Conservation (phyloP, 92 coral and sea anemone species). For the Muricea muricata region DNA sequence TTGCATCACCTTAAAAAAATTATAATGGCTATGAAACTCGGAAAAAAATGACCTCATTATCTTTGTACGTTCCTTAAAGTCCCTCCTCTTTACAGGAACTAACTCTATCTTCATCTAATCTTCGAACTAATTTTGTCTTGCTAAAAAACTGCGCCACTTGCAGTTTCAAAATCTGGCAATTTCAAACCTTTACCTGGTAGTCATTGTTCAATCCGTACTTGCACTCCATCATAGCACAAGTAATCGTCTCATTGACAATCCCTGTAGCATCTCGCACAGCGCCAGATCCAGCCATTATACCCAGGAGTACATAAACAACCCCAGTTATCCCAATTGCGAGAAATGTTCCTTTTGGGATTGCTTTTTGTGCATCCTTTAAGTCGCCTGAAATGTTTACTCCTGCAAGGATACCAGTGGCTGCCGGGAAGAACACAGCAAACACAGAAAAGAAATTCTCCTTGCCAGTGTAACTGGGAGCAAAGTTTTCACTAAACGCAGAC, state of each 20-base stretch:
- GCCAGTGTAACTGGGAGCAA: slow-evolving; percentile 73
- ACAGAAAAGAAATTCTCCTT: slow-evolving; percentile 95
- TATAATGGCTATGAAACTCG: background rate
- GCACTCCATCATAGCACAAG: slow-evolving; percentile 74
- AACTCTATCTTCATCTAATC: too few species aligned
- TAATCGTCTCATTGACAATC: slow-evolving; percentile 62
- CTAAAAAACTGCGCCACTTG: too few species aligned
- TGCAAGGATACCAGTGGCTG: slow-evolving; percentile 99
- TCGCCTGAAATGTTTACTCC: slow-evolving; percentile 99
- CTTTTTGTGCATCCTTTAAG: slow-evolving; percentile 93
- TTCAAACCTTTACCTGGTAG: slow-evolving; percentile 70
- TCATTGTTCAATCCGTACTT: slow-evolving; percentile 86
- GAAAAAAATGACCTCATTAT: too few species aligned
- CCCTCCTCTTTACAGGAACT: too few species aligned
- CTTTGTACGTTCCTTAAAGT: too few species aligned
- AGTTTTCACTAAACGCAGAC: slow-evolving; percentile 73
- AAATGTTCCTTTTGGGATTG: slow-evolving; percentile 95
- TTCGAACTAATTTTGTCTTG: too few species aligned
- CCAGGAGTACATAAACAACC: slow-evolving; percentile 79
- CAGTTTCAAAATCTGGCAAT: too few species aligned
- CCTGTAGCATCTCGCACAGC: slow-evolving; percentile 90
- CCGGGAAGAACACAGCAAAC: slow-evolving; percentile 97
- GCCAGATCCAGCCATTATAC: slow-evolving; percentile 87
- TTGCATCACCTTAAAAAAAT: slow-evolving; percentile 80
- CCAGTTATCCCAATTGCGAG: slow-evolving; percentile 89